Percentiles rank a stretch among this genome's conserved stretches.
phyloP scores from a whole-genome alignment of 1,140 invertebrate genomes.

The Geopemphigus sp. region DNA sequence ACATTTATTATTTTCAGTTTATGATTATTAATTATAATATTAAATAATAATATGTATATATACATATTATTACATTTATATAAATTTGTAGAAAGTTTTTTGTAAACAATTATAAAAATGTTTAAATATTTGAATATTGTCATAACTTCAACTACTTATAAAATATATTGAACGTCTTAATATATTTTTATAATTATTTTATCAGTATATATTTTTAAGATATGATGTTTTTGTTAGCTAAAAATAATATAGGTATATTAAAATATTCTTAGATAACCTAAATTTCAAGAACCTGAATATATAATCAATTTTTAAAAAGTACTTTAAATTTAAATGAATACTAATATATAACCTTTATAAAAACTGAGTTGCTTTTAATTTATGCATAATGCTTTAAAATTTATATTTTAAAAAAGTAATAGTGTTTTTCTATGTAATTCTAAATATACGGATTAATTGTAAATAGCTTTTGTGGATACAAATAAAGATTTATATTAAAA shows the following conservation, averaged over 20 bases:
- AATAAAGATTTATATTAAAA: background rate
- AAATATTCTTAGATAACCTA: background rate
- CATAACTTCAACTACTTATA: background rate
- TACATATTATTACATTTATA: too few species aligned
- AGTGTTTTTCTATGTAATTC: background rate
- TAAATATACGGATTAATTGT: background rate
- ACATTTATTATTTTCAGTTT: background rate
- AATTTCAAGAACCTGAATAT: background rate
- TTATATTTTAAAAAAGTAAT: background rate
- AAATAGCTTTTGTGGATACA: background rate
- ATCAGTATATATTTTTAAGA: background rate
- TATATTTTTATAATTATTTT: background rate
- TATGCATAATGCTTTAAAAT: background rate
- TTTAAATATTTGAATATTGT: background rate
- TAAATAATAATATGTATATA: too few species aligned
- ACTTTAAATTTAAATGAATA: too few species aligned
- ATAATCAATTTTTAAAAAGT: too few species aligned
- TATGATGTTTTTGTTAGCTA: background rate
- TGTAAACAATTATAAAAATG: background rate
- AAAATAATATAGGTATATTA: background rate
- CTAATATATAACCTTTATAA: too few species aligned
- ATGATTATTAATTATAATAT: too few species aligned
- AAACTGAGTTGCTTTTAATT: background rate
- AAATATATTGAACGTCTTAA: background rate
- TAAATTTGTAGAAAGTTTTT: background rate